phyloP scores from a whole-genome alignment of 2,113 vertebrate species.

The Coptodon rendalli region DNA sequence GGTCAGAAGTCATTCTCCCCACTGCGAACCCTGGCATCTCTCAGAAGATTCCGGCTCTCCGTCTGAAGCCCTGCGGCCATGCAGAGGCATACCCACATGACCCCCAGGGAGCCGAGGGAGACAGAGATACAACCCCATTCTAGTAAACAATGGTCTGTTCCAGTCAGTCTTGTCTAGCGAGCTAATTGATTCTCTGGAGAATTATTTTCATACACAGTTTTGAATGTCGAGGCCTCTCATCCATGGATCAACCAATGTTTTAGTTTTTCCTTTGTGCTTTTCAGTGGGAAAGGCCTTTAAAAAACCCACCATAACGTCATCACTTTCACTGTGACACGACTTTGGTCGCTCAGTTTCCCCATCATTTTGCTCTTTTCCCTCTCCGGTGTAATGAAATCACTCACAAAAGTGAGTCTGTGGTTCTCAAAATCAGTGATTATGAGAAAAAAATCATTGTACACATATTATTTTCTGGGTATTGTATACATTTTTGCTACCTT shows the following conservation, averaged over 20 bases:
- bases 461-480: not conserved
- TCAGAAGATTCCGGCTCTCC: conserved; percentile 59
- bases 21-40: conserved; percentile 55
- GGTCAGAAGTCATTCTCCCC: conserved; percentile 57
- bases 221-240: not conserved
- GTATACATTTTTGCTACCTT: not conserved
- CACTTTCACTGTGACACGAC: not conserved
- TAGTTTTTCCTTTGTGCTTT: not conserved
- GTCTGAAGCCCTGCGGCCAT: conserved; percentile 29
- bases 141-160: conserved; percentile 13
- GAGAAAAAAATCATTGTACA: not conserved
- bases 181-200: not conserved
- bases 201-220: not conserved
- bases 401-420: not conserved
- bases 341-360: not conserved
- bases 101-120: not conserved
- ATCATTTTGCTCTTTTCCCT: not conserved
- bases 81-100: conserved; percentile 33
- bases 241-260: not conserved
- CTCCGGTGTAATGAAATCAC: not conserved
- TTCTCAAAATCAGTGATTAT: conserved; percentile 8
- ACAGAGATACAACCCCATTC: not conserved
- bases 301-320: not conserved
- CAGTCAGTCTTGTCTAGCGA: not conserved
- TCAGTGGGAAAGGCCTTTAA: not conserved